Evolutionary conservation across 1,140 invertebrate species (phyloP), one percentile per base, ranked within the genome.

Genomic region (Zophobas atratus): DNA sequence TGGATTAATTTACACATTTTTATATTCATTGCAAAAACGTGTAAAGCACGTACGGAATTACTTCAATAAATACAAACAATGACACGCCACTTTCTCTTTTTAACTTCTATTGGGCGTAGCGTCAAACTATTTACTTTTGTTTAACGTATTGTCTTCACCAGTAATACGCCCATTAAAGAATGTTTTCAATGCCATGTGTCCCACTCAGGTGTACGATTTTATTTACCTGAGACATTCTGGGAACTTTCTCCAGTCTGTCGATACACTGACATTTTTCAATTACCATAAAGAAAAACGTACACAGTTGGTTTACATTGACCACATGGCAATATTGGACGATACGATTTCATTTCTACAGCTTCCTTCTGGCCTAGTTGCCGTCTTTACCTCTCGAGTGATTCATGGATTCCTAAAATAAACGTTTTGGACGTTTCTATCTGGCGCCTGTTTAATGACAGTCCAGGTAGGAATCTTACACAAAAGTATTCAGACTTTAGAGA

Each of bases 301-400:
- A 46, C 3, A 46, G 3, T 20, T 5, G 2, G 2, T 51, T 51
- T 51, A 51, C 43, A 67, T 46, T 32, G 8, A 67, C 60, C 60
- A 67, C 60, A 67, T 67, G 60, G 60, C 39, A 43, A 60, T 38
- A 67, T 63, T 63, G 57, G 57, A 63, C 4, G 57, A n/a, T 39
- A 63, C 57, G 57, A 63, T 63, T 63, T 63, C 49, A n/a, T 51
- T 51, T 51, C 20, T 20, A 20, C 20, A 2, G n/a, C 49, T 2
- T 51, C 49, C 20, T 51, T 36, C 57, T 67, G 35, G n/a, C 33
- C 60, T 67, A 67, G 60, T 67, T 67, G 56, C 32, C 2, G n/a
- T 60, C 38, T 60, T 39, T 60, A 60, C 56, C 56, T 60, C 33
- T 35, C 38, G n/a, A 39, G 56, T 8, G 43, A 8, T 46, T 8